Conservation (phyloP, 2,888 invertebrate genomes). For the Drosophila helvetica region DNA sequence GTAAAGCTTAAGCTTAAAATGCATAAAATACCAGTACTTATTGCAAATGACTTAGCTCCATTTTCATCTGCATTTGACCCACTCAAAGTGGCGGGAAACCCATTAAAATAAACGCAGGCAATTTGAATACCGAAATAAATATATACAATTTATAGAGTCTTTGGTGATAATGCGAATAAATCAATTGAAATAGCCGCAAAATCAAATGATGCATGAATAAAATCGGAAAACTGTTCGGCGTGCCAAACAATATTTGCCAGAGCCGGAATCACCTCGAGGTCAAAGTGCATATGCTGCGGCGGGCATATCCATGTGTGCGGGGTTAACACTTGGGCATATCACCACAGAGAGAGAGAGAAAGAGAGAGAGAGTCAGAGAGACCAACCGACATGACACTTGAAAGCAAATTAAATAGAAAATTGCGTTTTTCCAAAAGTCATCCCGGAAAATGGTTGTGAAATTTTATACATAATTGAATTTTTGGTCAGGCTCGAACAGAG, state of each 20-base stretch:
- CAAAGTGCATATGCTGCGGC: constrained; percentile 45
- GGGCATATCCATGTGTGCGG: neutral
- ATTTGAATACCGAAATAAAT: constrained; percentile 28
- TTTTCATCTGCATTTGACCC: constrained; percentile 1
- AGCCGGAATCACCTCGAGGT: constrained; percentile 59
- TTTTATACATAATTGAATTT: constrained; percentile 81
- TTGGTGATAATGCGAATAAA: constrained; percentile 63
- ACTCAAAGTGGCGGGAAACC: constrained; percentile 10
- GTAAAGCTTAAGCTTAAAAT: no score
- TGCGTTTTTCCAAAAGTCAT: constrained; percentile 65
- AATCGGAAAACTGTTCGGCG: constrained; percentile 61
- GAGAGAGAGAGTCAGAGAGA: constrained; percentile 6
- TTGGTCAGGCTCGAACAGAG: constrained; percentile 56
- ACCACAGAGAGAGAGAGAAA: constrained; percentile 27
- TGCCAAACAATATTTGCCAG: constrained; percentile 57
- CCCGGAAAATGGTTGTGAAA: constrained; percentile 74
- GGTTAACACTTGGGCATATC: constrained; percentile 34
- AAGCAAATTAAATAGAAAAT: constrained; percentile 78
- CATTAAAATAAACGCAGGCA: constrained; percentile 42
- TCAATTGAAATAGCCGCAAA: constrained; percentile 74
- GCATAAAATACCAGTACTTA: neutral
- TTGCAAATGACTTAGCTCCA: neutral
- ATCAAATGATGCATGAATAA: constrained; percentile 74
- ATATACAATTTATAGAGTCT: constrained; percentile 11
- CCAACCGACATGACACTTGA: constrained; percentile 64